phyloP scores from a whole-genome alignment of 1,140 invertebrate genomes.

The Tetramorium alpestre region DNA sequence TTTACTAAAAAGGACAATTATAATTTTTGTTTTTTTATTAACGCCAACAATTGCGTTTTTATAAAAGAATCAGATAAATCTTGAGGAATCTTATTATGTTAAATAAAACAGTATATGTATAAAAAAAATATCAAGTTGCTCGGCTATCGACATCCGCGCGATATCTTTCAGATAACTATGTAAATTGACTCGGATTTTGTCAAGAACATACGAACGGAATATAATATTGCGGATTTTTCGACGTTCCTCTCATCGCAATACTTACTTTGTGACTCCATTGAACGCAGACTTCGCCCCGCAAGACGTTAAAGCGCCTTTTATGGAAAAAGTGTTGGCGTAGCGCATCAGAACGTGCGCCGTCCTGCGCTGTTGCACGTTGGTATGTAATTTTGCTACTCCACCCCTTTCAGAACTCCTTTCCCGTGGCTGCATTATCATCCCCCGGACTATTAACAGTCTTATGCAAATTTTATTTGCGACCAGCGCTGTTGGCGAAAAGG shows the following conservation, averaged over 20 bases:
- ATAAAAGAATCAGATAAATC: background rate
- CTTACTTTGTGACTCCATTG: background rate
- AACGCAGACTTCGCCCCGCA: slow-evolving; percentile 5
- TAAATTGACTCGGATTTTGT: background rate
- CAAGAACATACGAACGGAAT: background rate
- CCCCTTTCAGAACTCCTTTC: background rate
- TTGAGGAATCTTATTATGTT: background rate
- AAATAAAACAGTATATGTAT: background rate
- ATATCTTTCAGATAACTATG: background rate
- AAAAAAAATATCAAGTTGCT: background rate
- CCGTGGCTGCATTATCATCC: slow-evolving; percentile 62
- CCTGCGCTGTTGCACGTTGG: slow-evolving; percentile 7
- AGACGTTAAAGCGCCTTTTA: slow-evolving; percentile 60
- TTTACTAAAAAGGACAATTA: background rate
- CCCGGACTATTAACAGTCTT: slow-evolving; percentile 69
- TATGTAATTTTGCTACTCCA: slow-evolving; percentile 44
- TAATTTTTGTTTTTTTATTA: background rate
- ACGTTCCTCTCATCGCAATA: background rate
- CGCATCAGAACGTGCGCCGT: background rate
- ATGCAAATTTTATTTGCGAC: slow-evolving; percentile 73
- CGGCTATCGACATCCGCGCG: background rate
- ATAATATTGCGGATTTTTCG: slow-evolving; percentile 10
- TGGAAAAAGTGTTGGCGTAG: slow-evolving; percentile 18
- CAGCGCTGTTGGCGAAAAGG: slow-evolving; percentile 15
- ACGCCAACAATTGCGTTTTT: background rate